Percentiles rank a stretch among this genome's conserved stretches.
Evolutionary conservation across 2,888 invertebrate genomes (phyloP).

Genomic region (Scaptomyza polygonia): DNA sequence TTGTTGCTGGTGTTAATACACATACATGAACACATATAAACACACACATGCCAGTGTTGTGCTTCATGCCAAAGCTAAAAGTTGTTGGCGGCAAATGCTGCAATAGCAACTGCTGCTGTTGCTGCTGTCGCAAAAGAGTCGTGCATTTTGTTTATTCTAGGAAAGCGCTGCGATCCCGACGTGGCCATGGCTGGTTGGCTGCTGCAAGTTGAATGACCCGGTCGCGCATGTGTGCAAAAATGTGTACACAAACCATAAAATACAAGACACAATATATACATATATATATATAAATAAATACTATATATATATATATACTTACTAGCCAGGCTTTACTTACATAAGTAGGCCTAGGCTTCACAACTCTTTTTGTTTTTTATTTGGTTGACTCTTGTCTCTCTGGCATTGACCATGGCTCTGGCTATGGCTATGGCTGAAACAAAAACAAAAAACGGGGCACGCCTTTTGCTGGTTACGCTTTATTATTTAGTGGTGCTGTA

Average conservation of each 20-base stretch:
- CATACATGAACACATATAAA: conserved; percentile 35
- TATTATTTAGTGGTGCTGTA: conserved; percentile 76
- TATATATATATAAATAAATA: not conserved
- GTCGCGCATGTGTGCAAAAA: conserved; percentile 81
- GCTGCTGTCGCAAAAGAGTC: conserved; percentile 65
- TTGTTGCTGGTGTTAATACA: conserved; percentile 68
- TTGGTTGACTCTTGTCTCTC: conserved; percentile 24
- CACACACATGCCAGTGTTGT: conserved; percentile 19
- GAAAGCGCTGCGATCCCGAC: conserved; percentile 68
- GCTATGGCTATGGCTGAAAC: conserved; percentile 18
- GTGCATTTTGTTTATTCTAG: conserved; percentile 78
- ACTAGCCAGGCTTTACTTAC: conserved; percentile 73
- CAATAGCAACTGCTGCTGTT: conserved; percentile 16
- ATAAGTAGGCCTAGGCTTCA: conserved; percentile 71
- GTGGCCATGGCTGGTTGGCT: conserved; percentile 68
- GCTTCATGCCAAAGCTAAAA: conserved; percentile 50
- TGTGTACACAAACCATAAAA: conserved; percentile 82
- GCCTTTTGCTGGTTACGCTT: conserved; percentile 79
- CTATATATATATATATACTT: no score
- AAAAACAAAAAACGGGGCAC: conserved; percentile 63
- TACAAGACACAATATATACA: conserved; percentile 69
- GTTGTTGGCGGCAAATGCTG: conserved; percentile 65
- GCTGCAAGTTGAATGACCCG: conserved; percentile 82
- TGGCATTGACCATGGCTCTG: conserved; percentile 37
- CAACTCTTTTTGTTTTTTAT: conserved; percentile 20